Evolutionary conservation across 2,797 vertebrate genomes (phyloP), one percentile per base, ranked within the genome.

Genomic region (Sitta carolinensis): DNA sequence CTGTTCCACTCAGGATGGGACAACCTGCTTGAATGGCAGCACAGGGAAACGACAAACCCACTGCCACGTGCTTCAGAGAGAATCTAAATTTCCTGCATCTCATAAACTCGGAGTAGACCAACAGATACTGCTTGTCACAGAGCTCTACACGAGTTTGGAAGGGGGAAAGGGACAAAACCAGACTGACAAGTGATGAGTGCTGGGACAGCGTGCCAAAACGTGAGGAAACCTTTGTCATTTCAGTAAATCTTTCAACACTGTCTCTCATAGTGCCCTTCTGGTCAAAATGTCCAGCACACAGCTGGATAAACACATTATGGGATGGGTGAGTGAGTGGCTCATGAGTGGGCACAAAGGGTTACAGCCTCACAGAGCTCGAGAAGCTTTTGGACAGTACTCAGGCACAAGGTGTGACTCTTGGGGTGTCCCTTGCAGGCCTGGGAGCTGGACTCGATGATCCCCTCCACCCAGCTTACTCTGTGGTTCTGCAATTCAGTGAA

Each of bases 271-370:
- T 11, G 34, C 2, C 23, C 13, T 55, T 40, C n/a, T 84, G 43
- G 26, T 32, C 7, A 21, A 73, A 48, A 25, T 7, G 16, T 23
- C 13, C 51, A 48, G 50, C 51, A 21, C 25, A 34, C 16, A 64
- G 9, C 20, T 40, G 61, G 43, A 18, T 34, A 34, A 66, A 58
- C 21, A 13, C 15, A 23, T 13, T 8, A 18, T 19, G 27, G 38
- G 45, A n/a, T 59, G n/a, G 38, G 22, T 19, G 27, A 84, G 13
- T 32, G 6, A 3, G 6, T 43, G 38, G 26, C 36, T 50, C 22
- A 22, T 12, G 45, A 27, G 3, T 30, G 0, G 26, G 36, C 5
- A 25, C 36, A 32, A 12, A 50, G 52, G 15, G 4, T 36, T 13
- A 5, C 26, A 66, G 45, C 17, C 61, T 27, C 36, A 43, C 52